Evolutionary conservation across 2,888 invertebrate species (phyloP), one percentile per base, ranked within the genome.

Genomic region (Erynnis tages): DNA sequence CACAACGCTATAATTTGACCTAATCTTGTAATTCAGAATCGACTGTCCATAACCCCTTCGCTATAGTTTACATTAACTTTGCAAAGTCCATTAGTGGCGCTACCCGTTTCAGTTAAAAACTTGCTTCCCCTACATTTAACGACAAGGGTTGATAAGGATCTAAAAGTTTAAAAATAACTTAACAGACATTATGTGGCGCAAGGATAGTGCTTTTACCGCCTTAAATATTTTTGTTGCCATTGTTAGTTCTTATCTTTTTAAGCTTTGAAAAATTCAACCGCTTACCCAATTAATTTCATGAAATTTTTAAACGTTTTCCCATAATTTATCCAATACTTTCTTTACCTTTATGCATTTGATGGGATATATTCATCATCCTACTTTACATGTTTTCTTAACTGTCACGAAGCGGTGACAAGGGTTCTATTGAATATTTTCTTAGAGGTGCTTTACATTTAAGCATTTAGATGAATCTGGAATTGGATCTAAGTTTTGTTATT

Each of bases 311-410:
- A n/a, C n/a, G n/a, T n/a, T n/a, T n/a, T n/a, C n/a, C n/a, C n/a
- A n/a, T n/a, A n/a, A n/a, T n/a, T n/a, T n/a, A n/a, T n/a, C n/a
- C n/a, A n/a, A n/a, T n/a, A n/a, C n/a, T 32, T 30, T 13, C 30
- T 43, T 19, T 11, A 43, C 43, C 11, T 43, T 43, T 19, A 43
- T 43, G 29, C 29, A 29, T 41, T 43, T 8, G 11, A 19, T 6
- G 19, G 30, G 30, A 44, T 32, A 44, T 44, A 44, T 44, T 32
- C 44, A 44, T 44, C 30, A 44, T 44, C 30, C 30, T 44, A 32
- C 29, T 44, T 32, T 44, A 44, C 44, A 45, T 45, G 34, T 45
- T 45, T 45, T 45, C 45, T 34, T 34, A 45, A 16, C 45, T 45
- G 45, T 34, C 45, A 34, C 23, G 7, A 1, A 1, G 32, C n/a